Evolutionary conservation across 2,113 vertebrate genomes (phyloP).

Genomic region (Accipiter virgatus): DNA sequence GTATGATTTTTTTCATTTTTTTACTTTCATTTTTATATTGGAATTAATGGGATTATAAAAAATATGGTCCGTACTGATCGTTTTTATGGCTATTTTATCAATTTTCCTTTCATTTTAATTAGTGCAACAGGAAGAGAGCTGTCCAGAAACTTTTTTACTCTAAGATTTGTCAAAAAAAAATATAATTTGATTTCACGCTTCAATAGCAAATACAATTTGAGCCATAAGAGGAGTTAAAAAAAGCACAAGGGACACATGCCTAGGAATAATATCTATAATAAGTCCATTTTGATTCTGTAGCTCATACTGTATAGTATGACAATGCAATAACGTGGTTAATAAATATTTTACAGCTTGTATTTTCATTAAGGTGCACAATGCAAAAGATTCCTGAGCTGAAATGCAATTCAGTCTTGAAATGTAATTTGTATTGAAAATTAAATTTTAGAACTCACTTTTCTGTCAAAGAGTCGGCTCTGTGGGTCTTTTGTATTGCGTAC

Average conservation of each 20-base stretch:
- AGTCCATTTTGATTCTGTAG: neutral
- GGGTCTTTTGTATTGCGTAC: neutral
- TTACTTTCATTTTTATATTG: neutral
- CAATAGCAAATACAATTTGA: neutral
- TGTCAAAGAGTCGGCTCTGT: neutral
- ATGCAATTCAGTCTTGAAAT: neutral
- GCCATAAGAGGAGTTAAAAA: neutral
- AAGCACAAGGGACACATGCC: neutral
- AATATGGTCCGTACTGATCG: neutral
- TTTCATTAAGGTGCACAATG: conserved; percentile 13
- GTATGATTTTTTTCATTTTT: neutral
- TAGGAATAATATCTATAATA: neutral
- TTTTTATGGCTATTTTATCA: neutral
- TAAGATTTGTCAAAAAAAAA: neutral
- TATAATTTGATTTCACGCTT: neutral
- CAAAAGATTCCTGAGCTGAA: conserved; percentile 8
- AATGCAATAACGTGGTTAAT: neutral
- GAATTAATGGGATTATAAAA: neutral
- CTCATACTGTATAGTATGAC: neutral
- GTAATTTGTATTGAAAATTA: neutral
- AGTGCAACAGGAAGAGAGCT: neutral
- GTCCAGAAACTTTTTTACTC: neutral
- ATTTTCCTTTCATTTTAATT: conserved; percentile 17
- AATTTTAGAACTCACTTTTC: neutral
- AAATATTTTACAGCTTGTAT: neutral